These are phyloP conservation scores for Nothoprocta perdicaria DNA, from an alignment of 2,113 vertebrate genomes.

Conservation along the genomic window DNA sequence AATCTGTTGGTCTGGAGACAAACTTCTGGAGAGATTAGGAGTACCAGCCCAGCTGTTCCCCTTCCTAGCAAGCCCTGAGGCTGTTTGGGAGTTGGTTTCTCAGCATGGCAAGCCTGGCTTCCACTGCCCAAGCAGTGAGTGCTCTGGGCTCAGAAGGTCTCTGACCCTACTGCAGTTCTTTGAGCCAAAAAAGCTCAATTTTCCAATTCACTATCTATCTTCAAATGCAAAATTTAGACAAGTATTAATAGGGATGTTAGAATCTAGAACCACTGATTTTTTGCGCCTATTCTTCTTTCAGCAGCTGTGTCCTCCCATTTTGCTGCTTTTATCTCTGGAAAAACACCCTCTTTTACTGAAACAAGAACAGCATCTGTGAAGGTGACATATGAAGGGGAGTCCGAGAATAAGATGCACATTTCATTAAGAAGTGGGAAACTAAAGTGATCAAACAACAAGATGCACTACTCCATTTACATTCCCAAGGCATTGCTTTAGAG, in stretches of 20 bases:
- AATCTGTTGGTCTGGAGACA: not conserved
- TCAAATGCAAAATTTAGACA: not conserved
- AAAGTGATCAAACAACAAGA: not conserved
- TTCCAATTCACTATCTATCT: not conserved
- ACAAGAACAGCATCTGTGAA: not conserved
- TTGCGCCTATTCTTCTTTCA: not conserved
- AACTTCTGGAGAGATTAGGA: not conserved
- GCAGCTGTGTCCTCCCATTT: rapidly evolving
- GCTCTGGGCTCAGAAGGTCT: not conserved
- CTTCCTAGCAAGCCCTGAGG: not conserved
- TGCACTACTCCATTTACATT: not conserved
- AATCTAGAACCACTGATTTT: not conserved
- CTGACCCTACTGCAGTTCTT: not conserved
- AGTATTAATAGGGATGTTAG: not conserved
- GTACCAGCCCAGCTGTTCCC: not conserved
- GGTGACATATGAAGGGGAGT: not conserved
- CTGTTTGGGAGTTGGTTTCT: not conserved
- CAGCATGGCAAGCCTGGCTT: not conserved
- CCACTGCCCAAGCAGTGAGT: not conserved
- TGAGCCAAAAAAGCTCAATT: not conserved
- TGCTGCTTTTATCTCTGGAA: not conserved
- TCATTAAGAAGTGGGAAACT: not conserved
- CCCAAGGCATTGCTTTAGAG: not conserved
- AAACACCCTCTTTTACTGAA: not conserved
- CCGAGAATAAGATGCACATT: not conserved